phyloP scores from a whole-genome alignment of 2,888 invertebrate species.

The Ophioninae sp. region DNA sequence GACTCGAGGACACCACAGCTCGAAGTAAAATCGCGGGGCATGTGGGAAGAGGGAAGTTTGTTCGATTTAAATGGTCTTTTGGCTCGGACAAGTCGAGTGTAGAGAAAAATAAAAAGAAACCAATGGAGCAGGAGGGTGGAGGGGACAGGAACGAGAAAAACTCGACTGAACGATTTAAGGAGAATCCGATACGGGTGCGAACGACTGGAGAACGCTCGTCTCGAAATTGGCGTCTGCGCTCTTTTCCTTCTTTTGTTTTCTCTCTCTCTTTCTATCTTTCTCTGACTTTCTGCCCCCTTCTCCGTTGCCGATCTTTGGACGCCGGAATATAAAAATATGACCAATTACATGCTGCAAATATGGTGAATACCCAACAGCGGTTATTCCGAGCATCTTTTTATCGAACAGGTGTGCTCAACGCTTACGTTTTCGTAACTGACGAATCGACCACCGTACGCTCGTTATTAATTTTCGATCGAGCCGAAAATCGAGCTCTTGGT shows the following conservation, averaged over 20 bases:
- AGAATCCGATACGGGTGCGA: slow-evolving; percentile 64
- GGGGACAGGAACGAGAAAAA: slow-evolving; percentile 56
- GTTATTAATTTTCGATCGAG: slow-evolving; percentile 54
- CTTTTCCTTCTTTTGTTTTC: slow-evolving; percentile 46
- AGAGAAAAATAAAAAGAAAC: slow-evolving; percentile 10
- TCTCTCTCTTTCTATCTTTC: slow-evolving; percentile 37
- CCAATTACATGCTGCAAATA: slow-evolving; percentile 79
- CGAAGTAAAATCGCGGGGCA: slow-evolving; percentile 36
- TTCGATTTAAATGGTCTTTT: slow-evolving; percentile 65
- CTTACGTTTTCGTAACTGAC: slow-evolving; percentile 30
- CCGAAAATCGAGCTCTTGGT: slow-evolving; percentile 7
- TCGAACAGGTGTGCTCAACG: slow-evolving; percentile 64
- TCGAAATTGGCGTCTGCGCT: slow-evolving; percentile 48
- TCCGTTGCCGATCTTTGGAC: slow-evolving; percentile 56
- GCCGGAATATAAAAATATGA: slow-evolving; percentile 74
- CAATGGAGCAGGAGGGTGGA: too few species aligned
- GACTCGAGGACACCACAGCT: slow-evolving; percentile 14
- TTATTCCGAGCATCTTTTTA: slow-evolving; percentile 62
- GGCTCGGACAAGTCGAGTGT: slow-evolving; percentile 52
- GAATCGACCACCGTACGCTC: slow-evolving; percentile 50
- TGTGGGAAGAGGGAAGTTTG: slow-evolving; percentile 31
- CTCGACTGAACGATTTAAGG: slow-evolving; percentile 62
- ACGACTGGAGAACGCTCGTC: slow-evolving; percentile 36
- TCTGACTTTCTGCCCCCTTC: slow-evolving; percentile 26
- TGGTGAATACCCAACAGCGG: slow-evolving; percentile 68